These are phyloP conservation scores for Champsocephalus gunnari DNA, from an alignment of 2,797 vertebrate species.

Conservation along the genomic window DNA sequence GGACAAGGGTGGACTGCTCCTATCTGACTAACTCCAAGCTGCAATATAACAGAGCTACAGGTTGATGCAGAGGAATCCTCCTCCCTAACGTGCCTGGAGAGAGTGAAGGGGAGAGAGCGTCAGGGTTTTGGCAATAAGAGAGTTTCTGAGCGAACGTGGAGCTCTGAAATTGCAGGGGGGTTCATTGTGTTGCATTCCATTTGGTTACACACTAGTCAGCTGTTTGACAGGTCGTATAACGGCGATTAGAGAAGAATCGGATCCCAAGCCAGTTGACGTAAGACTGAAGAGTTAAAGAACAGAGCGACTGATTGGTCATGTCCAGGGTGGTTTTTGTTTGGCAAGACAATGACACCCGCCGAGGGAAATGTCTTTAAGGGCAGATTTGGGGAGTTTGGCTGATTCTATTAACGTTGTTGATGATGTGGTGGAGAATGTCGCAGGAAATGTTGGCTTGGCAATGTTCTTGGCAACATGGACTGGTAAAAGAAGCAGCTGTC, in stretches of 20 bases:
- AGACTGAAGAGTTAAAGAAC: background rate
- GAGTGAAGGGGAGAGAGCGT: constrained; percentile 22
- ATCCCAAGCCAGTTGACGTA: background rate
- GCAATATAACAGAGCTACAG: constrained; percentile 34
- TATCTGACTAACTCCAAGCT: constrained; percentile 48
- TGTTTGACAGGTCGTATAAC: constrained; percentile 19
- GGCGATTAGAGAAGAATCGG: constrained; percentile 23
- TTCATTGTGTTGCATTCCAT: constrained; percentile 42
- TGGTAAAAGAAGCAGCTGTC: background rate
- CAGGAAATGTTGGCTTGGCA: background rate
- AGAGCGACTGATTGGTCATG: background rate
- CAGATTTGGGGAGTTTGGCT: background rate
- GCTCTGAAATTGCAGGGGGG: constrained; percentile 26
- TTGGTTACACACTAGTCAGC: constrained; percentile 6
- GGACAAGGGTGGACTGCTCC: constrained; percentile 37
- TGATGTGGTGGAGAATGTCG: background rate
- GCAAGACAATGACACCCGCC: background rate
- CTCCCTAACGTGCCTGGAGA: constrained; percentile 29
- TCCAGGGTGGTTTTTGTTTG: background rate
- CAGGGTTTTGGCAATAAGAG: constrained; percentile 52
- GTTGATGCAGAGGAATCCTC: constrained; percentile 46
- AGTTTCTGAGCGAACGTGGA: constrained; percentile 18
- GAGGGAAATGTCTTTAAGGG: background rate
- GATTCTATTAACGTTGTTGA: background rate
- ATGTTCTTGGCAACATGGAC: background rate